phyloP scores from a whole-genome alignment of 2,888 invertebrate species.

The Lymantria monacha region DNA sequence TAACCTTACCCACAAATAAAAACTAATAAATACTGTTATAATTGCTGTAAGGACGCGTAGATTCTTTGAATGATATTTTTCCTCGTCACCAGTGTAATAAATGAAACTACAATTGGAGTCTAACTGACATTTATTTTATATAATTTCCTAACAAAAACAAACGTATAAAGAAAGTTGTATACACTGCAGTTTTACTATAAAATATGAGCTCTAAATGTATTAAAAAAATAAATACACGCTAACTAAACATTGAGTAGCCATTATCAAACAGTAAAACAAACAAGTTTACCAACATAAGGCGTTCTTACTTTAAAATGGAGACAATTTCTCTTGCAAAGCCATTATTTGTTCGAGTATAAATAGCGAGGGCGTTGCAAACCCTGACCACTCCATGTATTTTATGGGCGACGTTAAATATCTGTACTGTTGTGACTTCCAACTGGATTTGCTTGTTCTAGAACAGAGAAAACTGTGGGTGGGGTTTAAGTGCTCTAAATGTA shows the following conservation, averaged over 20 bases:
- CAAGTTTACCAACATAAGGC: conserved; percentile 12
- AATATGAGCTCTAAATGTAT: too few relatives aligned
- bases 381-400: conserved; percentile 38
- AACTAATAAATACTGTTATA: neutral
- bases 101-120: neutral
- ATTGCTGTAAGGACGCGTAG: neutral
- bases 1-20: neutral
- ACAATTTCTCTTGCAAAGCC: conserved; percentile 17
- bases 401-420: conserved; percentile 35
- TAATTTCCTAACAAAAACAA: too few relatives aligned
- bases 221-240: too few relatives aligned
- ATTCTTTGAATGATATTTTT: neutral
- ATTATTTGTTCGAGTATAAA: conserved; percentile 31
- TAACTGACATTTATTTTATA: neutral
- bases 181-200: too few relatives aligned
- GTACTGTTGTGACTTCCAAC: conserved; percentile 17
- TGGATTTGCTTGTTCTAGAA: conserved; percentile 20
- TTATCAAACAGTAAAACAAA: conserved; percentile 2
- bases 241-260: neutral
- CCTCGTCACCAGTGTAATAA: neutral
- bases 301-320: conserved; percentile 21
- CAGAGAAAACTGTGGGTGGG: conserved; percentile 11
- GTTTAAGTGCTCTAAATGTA: conserved; percentile 10
- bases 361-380: conserved; percentile 28
- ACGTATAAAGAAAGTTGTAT: too few relatives aligned